These are phyloP conservation scores for Sinodicranocentrus sp. DNA, from an alignment of 2,888 invertebrate species.

Conservation along the genomic window DNA sequence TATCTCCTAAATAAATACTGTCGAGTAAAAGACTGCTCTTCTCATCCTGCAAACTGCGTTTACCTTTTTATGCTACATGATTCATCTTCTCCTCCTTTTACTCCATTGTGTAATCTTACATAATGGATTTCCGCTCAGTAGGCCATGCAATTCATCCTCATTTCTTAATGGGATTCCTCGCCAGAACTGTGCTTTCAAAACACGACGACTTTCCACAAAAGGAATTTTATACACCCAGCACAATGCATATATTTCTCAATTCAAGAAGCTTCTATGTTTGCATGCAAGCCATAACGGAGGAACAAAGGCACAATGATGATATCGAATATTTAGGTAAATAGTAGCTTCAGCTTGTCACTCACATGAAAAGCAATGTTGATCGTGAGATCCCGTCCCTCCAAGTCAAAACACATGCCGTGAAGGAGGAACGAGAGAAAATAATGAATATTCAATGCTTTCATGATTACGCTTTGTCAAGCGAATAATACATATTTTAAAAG, in stretches of 20 bases:
- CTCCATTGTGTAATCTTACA: constrained; percentile 68
- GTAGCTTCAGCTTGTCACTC: constrained; percentile 36
- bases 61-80: constrained; percentile 51
- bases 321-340: constrained; percentile 13
- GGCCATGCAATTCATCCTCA: constrained; percentile 60
- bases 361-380: constrained; percentile 7
- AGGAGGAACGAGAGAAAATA: constrained; percentile 12
- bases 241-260: constrained; percentile 42
- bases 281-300: not conserved
- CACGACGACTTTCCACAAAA: constrained; percentile 45
- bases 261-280: not conserved
- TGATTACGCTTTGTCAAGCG: constrained; percentile 23
- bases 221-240: constrained; percentile 26
- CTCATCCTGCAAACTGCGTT: constrained; percentile 18
- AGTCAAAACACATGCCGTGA: constrained; percentile 35
- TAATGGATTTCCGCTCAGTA: constrained; percentile 72
- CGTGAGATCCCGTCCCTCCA: constrained; percentile 41
- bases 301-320: not conserved
- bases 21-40: not conserved
- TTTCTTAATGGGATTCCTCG: constrained; percentile 28
- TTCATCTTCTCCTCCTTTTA: constrained; percentile 45
- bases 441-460: constrained; percentile 26
- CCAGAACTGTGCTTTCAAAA: constrained; percentile 38
- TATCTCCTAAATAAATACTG: constrained; percentile 3
- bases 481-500: constrained; percentile 26